Percentiles rank a stretch among this genome's conserved stretches.
phyloP scores from a whole-genome alignment of 2,888 invertebrate species.

The Linnaemya tessellans region DNA sequence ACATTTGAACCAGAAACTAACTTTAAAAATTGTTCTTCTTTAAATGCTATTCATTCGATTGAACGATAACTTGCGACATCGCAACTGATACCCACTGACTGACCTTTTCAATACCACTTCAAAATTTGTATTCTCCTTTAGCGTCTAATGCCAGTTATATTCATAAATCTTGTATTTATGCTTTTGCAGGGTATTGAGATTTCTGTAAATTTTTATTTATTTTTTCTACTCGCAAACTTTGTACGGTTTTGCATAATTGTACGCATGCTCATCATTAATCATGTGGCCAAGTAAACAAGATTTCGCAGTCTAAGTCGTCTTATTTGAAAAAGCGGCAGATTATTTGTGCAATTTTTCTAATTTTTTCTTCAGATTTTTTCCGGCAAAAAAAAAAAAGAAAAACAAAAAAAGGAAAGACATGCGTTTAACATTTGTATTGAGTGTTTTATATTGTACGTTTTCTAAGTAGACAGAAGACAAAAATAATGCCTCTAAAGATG shows the following conservation, averaged over 20 bases:
- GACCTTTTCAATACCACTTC: constrained; percentile 9
- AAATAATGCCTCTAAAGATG: constrained; percentile 63
- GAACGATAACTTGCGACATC: too few relatives aligned
- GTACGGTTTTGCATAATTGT: constrained; percentile 68
- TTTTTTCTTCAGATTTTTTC: constrained; percentile 53
- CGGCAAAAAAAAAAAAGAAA: constrained; percentile 21
- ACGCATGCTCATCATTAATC: constrained; percentile 72
- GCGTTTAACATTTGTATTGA: constrained; percentile 72
- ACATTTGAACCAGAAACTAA: too few relatives aligned
- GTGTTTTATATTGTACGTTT: constrained; percentile 67
- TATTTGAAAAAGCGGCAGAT: constrained; percentile 67
- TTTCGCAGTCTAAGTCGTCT: constrained; percentile 44
- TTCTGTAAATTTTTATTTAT: not conserved
- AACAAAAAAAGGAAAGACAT: constrained; percentile 45
- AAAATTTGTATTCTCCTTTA: not conserved
- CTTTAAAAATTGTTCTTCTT: too few relatives aligned
- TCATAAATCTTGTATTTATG: constrained; percentile 30
- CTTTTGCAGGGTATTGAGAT: constrained; percentile 10
- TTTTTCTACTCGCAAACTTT: not conserved
- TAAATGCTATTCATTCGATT: too few relatives aligned
- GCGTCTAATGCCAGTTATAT: constrained; percentile 11
- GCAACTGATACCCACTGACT: not conserved
- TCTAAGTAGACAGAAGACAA: constrained; percentile 51
- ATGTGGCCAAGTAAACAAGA: constrained; percentile 66
- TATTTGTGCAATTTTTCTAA: constrained; percentile 67